These are phyloP conservation scores for Hyperoodon ampullatus DNA, from an alignment of 2,113 vertebrate genomes.

Conservation along the genomic window DNA sequence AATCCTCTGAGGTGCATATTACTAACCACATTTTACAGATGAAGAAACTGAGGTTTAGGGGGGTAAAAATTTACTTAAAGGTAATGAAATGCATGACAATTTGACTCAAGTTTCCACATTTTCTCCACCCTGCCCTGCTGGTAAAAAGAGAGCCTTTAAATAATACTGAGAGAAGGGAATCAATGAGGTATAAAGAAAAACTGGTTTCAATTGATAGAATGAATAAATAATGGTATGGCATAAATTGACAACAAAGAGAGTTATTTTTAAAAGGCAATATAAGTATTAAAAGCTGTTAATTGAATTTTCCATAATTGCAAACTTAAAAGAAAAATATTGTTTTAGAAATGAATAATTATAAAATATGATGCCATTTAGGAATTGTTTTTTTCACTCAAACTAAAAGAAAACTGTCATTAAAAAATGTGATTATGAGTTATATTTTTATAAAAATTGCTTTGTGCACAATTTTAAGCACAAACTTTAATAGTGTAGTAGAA, in stretches of 20 bases:
- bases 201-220: background rate
- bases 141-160: background rate
- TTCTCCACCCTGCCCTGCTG: background rate
- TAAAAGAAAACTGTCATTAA: conserved; percentile 6
- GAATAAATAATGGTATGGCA: background rate
- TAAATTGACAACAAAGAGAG: background rate
- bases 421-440: background rate
- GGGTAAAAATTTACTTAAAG: background rate
- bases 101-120: background rate
- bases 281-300: background rate
- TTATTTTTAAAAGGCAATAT: background rate
- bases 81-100: background rate
- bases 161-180: background rate
- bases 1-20: background rate
- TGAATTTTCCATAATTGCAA: background rate
- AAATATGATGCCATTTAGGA: background rate
- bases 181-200: background rate
- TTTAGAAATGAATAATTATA: background rate
- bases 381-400: background rate
- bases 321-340: conserved; percentile 20
- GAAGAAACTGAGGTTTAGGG: background rate
- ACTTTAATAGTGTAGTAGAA: background rate
- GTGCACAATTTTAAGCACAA: background rate
- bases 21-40: background rate
- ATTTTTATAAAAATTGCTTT: background rate